phyloP scores from a whole-genome alignment of 2,113 vertebrate species.

The Spea multiplicata region DNA sequence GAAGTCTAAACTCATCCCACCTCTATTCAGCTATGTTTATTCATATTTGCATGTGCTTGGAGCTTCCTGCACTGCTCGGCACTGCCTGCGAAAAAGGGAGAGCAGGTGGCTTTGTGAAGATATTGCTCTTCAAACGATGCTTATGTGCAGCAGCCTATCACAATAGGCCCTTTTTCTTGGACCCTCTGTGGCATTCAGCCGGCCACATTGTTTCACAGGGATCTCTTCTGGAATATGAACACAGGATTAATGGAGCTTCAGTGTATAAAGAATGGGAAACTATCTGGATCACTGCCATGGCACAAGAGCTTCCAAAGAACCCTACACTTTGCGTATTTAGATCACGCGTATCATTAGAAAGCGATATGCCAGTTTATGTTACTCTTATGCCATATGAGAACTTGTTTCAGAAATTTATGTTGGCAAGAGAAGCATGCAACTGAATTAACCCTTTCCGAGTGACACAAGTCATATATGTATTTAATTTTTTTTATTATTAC shows the following conservation, averaged over 20 bases:
- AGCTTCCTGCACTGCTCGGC: conserved; percentile 60
- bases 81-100: conserved; percentile 59
- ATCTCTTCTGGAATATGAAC: conserved; percentile 58
- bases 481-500: no score
- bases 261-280: conserved; percentile 57
- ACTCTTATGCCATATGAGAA: no score
- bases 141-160: conserved; percentile 64
- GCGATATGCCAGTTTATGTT: no score
- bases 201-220: conserved; percentile 57
- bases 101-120: conserved; percentile 63
- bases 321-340: conserved; percentile 21
- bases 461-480: no score
- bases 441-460: no score
- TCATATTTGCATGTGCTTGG: conserved; percentile 60
- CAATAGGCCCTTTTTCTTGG: conserved; percentile 60
- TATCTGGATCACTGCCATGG: conserved; percentile 52
- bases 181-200: conserved; percentile 53
- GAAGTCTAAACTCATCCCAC: conserved; percentile 57
- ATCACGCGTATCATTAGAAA: conserved; percentile 27
- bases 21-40: conserved; percentile 58
- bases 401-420: no score
- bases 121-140: conserved; percentile 64
- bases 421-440: no score
- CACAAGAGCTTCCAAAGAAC: conserved; percentile 36
- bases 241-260: conserved; percentile 56